Percentiles rank a stretch among this genome's conserved stretches.
Evolutionary conservation across 2,797 vertebrate genomes (phyloP).

Genomic region (Pantherophis alleghaniensis): DNA sequence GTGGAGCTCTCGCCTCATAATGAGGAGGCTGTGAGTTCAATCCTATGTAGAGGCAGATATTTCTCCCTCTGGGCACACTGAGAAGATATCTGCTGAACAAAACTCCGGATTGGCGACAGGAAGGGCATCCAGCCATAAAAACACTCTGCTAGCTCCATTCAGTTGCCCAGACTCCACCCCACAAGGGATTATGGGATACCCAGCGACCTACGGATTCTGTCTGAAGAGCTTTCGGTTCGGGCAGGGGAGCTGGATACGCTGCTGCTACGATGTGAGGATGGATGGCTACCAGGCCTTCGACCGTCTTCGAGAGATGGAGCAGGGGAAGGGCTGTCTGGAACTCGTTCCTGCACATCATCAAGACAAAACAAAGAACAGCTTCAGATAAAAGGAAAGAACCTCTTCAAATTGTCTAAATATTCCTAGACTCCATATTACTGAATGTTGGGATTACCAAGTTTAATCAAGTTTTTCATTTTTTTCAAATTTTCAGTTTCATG

Average conservation of each 20-base stretch:
- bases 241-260: slow-evolving; percentile 99
- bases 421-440: background rate
- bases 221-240: slow-evolving; percentile 96
- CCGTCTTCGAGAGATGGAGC: slow-evolving; percentile 95
- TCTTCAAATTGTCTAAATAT: background rate
- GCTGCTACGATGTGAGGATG: slow-evolving; percentile 97
- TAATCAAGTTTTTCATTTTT: background rate
- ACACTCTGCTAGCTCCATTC: too few relatives aligned
- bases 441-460: background rate
- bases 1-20: too few relatives aligned
- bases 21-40: too few relatives aligned
- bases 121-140: too few relatives aligned
- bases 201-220: slow-evolving; percentile 95
- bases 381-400: background rate
- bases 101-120: too few relatives aligned
- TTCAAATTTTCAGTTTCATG: background rate
- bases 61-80: too few relatives aligned
- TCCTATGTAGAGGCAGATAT: too few relatives aligned
- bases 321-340: slow-evolving; percentile 96
- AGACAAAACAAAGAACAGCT: slow-evolving; percentile 29
- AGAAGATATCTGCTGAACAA: too few relatives aligned
- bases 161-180: too few relatives aligned
- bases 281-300: slow-evolving; percentile 94
- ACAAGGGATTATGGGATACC: slow-evolving; percentile 24
- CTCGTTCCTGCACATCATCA: slow-evolving; percentile 83